These are phyloP conservation scores for Pipistrellus kuhlii DNA, from an alignment of 2,797 vertebrate genomes.

Conservation along the genomic window DNA sequence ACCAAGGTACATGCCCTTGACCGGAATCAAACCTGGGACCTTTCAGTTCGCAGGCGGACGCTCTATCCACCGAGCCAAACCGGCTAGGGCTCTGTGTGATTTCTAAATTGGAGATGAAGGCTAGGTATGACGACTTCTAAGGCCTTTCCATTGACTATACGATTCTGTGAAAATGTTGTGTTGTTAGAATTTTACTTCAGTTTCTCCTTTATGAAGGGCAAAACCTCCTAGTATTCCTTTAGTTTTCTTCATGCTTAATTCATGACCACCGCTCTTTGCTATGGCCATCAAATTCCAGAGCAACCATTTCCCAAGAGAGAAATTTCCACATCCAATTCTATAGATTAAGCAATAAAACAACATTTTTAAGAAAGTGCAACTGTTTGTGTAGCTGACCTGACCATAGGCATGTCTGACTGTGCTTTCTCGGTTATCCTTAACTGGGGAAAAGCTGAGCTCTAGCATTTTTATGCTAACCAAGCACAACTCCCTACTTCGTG, in stretches of 20 bases:
- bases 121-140: background rate
- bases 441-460: background rate
- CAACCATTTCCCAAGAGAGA: background rate
- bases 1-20: too few species aligned
- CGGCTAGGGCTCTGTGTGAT: background rate
- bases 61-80: too few species aligned
- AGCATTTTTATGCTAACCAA: background rate
- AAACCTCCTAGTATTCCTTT: background rate
- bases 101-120: background rate
- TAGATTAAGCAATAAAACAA: background rate
- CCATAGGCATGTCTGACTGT: background rate
- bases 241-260: conserved; percentile 46
- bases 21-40: too few species aligned
- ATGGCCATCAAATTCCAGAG: background rate
- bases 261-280: background rate
- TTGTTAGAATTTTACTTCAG: background rate
- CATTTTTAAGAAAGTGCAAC: background rate
- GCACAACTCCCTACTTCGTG: background rate
- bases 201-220: background rate
- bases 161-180: background rate
- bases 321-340: background rate
- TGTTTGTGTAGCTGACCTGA: background rate
- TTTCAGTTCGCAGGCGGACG: too few species aligned
- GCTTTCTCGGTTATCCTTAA: background rate
- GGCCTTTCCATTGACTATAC: background rate